phyloP scores from a whole-genome alignment of 53 echinoderm and acorn worm genomes.

The Holothuria scabra region DNA sequence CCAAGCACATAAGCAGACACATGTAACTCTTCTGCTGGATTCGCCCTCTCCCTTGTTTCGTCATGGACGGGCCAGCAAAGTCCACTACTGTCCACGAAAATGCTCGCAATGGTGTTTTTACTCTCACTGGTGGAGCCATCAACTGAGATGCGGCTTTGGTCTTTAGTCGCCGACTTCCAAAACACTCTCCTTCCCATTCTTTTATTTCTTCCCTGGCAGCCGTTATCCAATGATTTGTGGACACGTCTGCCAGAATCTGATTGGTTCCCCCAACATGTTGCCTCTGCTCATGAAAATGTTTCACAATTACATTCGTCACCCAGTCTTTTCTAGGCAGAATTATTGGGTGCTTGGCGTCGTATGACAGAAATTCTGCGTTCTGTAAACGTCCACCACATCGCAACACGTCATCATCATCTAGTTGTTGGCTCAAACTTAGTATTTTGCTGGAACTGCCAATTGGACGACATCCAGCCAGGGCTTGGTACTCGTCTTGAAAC shows the following conservation, averaged over 20 bases:
- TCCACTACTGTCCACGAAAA: slow-evolving; percentile 13
- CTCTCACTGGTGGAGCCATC: slow-evolving; percentile 38
- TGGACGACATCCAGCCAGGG: background rate
- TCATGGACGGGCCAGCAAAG: slow-evolving; percentile 41
- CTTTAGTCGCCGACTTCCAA: background rate
- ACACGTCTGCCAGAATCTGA: slow-evolving; percentile 29
- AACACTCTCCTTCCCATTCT: slow-evolving; percentile 33
- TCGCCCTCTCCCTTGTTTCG: slow-evolving; percentile 41
- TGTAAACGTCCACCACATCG: slow-evolving; percentile 1
- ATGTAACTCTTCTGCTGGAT: slow-evolving; percentile 15
- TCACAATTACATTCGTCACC: slow-evolving; percentile 23
- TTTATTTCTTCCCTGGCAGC: slow-evolving; percentile 27
- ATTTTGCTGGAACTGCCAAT: slow-evolving; percentile 24
- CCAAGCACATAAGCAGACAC: slow-evolving; percentile 33
- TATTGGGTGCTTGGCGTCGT: slow-evolving; percentile 4
- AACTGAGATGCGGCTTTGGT: slow-evolving; percentile 33
- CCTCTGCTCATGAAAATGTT: slow-evolving; percentile 35
- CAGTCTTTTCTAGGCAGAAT: slow-evolving; percentile 2
- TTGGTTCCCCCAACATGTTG: slow-evolving; percentile 28
- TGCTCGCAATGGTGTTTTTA: slow-evolving; percentile 3
- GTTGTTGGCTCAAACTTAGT: background rate
- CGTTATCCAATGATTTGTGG: slow-evolving; percentile 20
- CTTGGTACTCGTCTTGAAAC: too few species aligned
- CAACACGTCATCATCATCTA: slow-evolving; percentile 29
- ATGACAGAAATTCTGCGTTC: background rate